Conservation (phyloP, 2,888 invertebrate species). For the Scelioninae gen. 1 region DNA sequence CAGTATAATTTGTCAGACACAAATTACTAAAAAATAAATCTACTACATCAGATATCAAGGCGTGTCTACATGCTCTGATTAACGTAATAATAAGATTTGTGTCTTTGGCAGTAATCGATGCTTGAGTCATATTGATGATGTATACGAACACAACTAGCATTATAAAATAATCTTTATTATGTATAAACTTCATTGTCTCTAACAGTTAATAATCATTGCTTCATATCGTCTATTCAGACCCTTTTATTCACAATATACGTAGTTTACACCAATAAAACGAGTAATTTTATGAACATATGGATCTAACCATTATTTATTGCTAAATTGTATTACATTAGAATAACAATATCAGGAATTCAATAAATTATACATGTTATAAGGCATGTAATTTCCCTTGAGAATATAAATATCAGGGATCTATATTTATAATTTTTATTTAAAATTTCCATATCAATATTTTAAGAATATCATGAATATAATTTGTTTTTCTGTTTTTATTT, state of each 20-base stretch:
- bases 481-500: too few species aligned
- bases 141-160: conserved; percentile 49
- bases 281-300: conserved; percentile 42
- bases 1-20: too few species aligned
- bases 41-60: conserved; percentile 52
- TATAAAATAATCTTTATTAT: conserved; percentile 36
- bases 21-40: conserved; percentile 51
- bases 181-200: conserved; percentile 48
- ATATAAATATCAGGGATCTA: not conserved
- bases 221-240: conserved; percentile 18
- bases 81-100: conserved; percentile 61
- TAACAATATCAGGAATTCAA: conserved; percentile 4
- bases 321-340: not conserved
- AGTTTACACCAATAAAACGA: conserved; percentile 42
- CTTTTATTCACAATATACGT: conserved; percentile 37
- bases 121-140: conserved; percentile 61
- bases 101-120: conserved; percentile 56
- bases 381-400: not conserved
- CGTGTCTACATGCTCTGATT: conserved; percentile 69
- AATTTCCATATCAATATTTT: not conserved
- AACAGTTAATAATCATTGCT: conserved; percentile 32
- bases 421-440: not conserved
- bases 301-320: conserved; percentile 31
- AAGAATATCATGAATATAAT: too few species aligned
- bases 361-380: conserved; percentile 3